These are phyloP conservation scores for Busseola fusca DNA, from an alignment of 2,888 invertebrate genomes.

Conservation along the genomic window DNA sequence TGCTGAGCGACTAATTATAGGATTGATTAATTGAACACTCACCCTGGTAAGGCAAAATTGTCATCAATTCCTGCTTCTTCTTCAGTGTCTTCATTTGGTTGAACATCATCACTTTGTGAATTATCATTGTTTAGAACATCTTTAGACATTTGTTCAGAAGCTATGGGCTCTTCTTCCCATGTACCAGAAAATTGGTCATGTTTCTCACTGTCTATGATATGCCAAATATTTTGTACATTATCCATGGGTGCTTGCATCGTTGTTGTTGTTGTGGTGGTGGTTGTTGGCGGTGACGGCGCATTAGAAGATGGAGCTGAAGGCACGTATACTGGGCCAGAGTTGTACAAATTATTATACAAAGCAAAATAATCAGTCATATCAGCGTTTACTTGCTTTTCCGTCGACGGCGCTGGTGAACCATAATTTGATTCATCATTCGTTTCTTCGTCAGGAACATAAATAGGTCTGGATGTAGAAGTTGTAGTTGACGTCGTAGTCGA, in stretches of 20 bases:
- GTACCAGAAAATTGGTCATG: slow-evolving; percentile 73
- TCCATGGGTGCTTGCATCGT: slow-evolving; percentile 60
- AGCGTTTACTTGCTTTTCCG: slow-evolving; percentile 58
- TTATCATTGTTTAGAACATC: slow-evolving; percentile 51
- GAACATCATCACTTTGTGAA: slow-evolving; percentile 34
- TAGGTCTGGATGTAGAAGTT: slow-evolving; percentile 72
- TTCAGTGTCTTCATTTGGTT: slow-evolving; percentile 49
- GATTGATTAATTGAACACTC: slow-evolving; percentile 50
- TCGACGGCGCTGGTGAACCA: slow-evolving; percentile 62
- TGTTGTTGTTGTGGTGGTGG: slow-evolving; percentile 71
- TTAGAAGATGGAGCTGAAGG: slow-evolving; percentile 66
- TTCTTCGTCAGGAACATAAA: slow-evolving; percentile 79
- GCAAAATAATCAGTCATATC: slow-evolving; percentile 78
- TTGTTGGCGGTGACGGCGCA: slow-evolving; percentile 68
- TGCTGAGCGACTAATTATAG: not conserved
- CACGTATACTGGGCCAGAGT: slow-evolving; percentile 71
- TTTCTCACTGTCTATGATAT: slow-evolving; percentile 84
- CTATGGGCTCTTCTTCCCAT: slow-evolving; percentile 78
- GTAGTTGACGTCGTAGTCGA: slow-evolving; percentile 62
- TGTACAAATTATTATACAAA: slow-evolving; percentile 76
- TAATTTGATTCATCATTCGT: slow-evolving; percentile 64
- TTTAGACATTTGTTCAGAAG: slow-evolving; percentile 58
- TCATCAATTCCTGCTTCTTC: slow-evolving; percentile 68
- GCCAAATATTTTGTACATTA: slow-evolving; percentile 84
- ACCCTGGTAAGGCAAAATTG: slow-evolving; percentile 85